phyloP scores from a whole-genome alignment of 2,113 vertebrate species.

The Equus przewalskii region DNA sequence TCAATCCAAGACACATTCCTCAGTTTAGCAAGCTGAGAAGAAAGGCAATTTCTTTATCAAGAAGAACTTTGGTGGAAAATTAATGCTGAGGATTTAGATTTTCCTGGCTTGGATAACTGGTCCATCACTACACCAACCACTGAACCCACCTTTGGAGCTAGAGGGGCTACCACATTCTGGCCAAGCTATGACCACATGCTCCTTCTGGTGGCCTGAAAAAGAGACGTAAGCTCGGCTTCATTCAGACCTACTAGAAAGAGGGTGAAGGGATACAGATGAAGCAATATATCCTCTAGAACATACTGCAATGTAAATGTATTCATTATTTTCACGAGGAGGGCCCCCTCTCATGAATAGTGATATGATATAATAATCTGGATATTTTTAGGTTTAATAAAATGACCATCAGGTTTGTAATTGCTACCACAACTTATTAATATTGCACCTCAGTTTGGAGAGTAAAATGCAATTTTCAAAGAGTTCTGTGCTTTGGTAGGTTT shows the following conservation, averaged over 20 bases:
- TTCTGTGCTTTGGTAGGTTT: not conserved
- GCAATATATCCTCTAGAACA: not conserved
- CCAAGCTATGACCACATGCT: not conserved
- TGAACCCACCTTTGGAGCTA: not conserved
- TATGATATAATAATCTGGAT: no score
- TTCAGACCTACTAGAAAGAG: not conserved
- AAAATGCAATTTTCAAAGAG: not conserved
- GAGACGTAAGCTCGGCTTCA: not conserved
- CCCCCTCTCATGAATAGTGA: no score
- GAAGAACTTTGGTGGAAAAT: not conserved
- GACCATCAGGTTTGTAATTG: not conserved
- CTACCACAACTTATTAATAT: rapidly evolving
- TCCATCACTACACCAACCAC: no score
- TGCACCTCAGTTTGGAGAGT: not conserved
- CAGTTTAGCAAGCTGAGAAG: rapidly evolving
- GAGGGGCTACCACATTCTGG: no score
- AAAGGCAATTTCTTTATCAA: not conserved
- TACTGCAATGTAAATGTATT: rapidly evolving
- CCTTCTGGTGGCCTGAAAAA: not conserved
- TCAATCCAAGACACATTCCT: not conserved
- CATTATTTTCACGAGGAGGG: rapidly evolving
- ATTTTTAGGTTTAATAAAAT: not conserved
- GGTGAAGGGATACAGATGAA: not conserved
- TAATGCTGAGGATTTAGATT: not conserved
- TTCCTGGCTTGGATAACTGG: not conserved